These are phyloP conservation scores for Ictidomys tridecemlineatus DNA, from an alignment of 2,113 vertebrate genomes.

Conservation along the genomic window DNA sequence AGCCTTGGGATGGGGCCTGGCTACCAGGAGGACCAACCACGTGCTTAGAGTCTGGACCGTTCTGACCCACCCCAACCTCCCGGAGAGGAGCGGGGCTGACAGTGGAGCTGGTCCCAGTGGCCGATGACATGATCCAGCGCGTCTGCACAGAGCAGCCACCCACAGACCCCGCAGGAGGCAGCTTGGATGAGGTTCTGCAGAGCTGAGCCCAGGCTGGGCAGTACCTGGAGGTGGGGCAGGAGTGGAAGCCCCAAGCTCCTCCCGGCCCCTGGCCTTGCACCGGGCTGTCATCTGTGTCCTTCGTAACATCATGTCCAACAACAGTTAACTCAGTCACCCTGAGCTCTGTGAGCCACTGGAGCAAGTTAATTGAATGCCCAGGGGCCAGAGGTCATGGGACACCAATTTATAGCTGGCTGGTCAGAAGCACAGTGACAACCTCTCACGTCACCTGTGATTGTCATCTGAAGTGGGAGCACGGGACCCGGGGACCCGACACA, in stretches of 20 bases:
- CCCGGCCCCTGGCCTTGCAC: rapidly evolving
- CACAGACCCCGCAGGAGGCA: neutral
- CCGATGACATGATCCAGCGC: neutral
- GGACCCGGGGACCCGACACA: too few relatives aligned
- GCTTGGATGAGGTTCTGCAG: neutral
- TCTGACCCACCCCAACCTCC: neutral
- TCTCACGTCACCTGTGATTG: too few relatives aligned
- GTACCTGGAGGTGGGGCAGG: neutral
- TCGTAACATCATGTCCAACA: neutral
- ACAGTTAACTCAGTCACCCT: neutral
- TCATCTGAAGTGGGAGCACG: too few relatives aligned
- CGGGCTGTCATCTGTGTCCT: too few relatives aligned
- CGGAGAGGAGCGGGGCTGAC: neutral
- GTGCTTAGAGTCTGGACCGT: neutral
- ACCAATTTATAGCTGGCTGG: neutral
- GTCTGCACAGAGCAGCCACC: rapidly evolving
- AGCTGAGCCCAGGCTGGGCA: rapidly evolving
- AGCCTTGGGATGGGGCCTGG: neutral
- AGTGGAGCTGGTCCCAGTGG: neutral
- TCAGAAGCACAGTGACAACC: too few relatives aligned
- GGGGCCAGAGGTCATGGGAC: neutral
- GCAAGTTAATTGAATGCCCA: neutral
- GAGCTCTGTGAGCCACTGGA: neutral
- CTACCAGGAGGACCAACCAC: neutral
- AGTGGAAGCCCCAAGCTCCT: rapidly evolving